phyloP scores from a whole-genome alignment of 2,797 vertebrate genomes.

The Cichlasoma orientale region DNA sequence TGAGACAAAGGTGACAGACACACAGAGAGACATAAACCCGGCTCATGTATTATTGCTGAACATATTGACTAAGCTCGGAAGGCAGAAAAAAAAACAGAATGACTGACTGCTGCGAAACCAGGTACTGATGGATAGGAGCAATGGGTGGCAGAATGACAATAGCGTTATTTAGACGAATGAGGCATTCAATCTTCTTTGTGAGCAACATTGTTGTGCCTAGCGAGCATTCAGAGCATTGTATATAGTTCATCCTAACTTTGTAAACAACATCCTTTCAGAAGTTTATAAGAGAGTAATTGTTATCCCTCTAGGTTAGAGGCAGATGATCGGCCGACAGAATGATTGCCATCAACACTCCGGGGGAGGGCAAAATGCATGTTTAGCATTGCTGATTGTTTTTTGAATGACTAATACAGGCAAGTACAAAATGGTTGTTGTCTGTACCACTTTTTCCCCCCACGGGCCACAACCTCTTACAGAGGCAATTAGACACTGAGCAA shows the following conservation, averaged over 20 bases:
- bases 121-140: slow-evolving; percentile 41
- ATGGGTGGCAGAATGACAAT: slow-evolving; percentile 51
- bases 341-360: slow-evolving; percentile 61
- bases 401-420: slow-evolving; percentile 58
- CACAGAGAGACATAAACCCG: slow-evolving; percentile 28
- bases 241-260: slow-evolving; percentile 35
- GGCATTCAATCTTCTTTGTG: slow-evolving; percentile 20
- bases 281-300: slow-evolving; percentile 45
- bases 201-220: slow-evolving; percentile 27
- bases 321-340: slow-evolving; percentile 56
- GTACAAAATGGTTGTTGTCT: slow-evolving; percentile 50
- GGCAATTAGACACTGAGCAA: slow-evolving; percentile 61
- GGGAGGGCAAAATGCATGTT: slow-evolving; percentile 58
- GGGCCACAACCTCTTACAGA: slow-evolving; percentile 53
- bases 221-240: neutral
- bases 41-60: slow-evolving; percentile 70
- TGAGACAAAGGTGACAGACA: slow-evolving; percentile 34
- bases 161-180: slow-evolving; percentile 63
- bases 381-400: slow-evolving; percentile 64
- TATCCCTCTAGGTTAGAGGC: slow-evolving; percentile 58
- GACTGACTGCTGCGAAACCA: slow-evolving; percentile 36
- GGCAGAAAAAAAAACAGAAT: slow-evolving; percentile 10
- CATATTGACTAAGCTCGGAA: slow-evolving; percentile 63
- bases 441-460: slow-evolving; percentile 21
- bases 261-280: slow-evolving; percentile 44